Percentiles rank a stretch among this genome's conserved stretches.
Evolutionary conservation across 2,797 vertebrate genomes (phyloP).

Genomic region (Rhinophrynus dorsalis): DNA sequence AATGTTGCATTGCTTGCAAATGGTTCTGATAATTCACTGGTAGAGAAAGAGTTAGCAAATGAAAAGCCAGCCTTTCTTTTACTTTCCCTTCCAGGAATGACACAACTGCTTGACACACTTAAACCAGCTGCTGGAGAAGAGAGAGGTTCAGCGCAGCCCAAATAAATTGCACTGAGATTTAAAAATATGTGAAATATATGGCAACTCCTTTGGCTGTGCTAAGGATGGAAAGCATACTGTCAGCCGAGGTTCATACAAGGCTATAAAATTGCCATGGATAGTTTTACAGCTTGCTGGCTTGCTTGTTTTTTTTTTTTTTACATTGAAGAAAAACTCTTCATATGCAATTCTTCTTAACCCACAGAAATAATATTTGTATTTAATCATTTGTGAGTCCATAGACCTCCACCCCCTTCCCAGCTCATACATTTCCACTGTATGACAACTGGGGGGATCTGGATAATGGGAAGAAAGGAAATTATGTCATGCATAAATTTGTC

Average conservation of each 20-base stretch:
- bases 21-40: not conserved
- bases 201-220: slow-evolving; percentile 36
- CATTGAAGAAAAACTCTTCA: too few relatives aligned
- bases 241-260: slow-evolving; percentile 42
- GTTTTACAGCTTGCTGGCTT: not conserved
- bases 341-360: not conserved
- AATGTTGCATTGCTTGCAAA: too few relatives aligned
- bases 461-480: too few relatives aligned
- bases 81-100: slow-evolving; percentile 41
- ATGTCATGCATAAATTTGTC: too few relatives aligned
- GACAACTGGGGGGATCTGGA: too few relatives aligned
- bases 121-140: slow-evolving; percentile 37
- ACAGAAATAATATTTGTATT: too few relatives aligned
- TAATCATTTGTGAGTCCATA: too few relatives aligned
- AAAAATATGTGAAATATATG: slow-evolving; percentile 44
- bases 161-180: slow-evolving; percentile 43
- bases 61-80: not conserved
- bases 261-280: slow-evolving; percentile 19
- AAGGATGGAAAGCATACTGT: slow-evolving; percentile 31
- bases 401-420: too few relatives aligned
- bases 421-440: too few relatives aligned
- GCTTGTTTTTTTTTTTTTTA: too few relatives aligned
- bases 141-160: slow-evolving; percentile 20
- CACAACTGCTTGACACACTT: slow-evolving; percentile 28
- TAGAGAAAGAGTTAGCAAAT: not conserved